Evolutionary conservation across 2,797 vertebrate genomes (phyloP).

Genomic region (Arrhamphus sclerolepis): DNA sequence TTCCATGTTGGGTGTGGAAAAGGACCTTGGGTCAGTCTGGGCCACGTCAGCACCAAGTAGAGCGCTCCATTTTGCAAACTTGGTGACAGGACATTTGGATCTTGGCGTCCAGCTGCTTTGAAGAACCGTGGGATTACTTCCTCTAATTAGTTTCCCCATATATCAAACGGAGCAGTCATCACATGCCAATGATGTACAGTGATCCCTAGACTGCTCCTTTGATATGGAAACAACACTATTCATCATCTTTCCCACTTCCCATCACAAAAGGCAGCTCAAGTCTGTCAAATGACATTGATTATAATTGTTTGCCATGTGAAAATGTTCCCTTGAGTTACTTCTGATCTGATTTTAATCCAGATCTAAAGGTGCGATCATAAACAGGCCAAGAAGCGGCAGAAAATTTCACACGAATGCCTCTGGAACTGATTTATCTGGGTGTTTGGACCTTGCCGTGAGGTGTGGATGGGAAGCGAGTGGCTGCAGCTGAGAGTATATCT

Average conservation of each 20-base stretch:
- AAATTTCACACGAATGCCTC: conserved; percentile 34
- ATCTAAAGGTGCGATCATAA: conserved; percentile 65
- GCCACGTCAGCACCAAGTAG: conserved; percentile 24
- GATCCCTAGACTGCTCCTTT: conserved; percentile 51
- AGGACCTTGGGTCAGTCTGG: conserved; percentile 38
- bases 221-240: conserved; percentile 63
- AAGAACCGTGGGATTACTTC: conserved; percentile 57
- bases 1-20: conserved; percentile 28
- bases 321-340: conserved; percentile 61
- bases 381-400: conserved; percentile 40
- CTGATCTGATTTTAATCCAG: conserved; percentile 65
- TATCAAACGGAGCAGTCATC: conserved; percentile 54
- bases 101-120: conserved; percentile 34
- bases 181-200: conserved; percentile 26
- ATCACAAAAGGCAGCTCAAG: conserved; percentile 41
- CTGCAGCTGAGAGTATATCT: conserved; percentile 58
- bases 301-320: conserved; percentile 65
- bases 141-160: conserved; percentile 66
- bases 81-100: conserved; percentile 54
- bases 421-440: conserved; percentile 72
- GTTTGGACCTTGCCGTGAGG: conserved; percentile 53
- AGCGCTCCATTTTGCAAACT: conserved; percentile 25
- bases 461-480: conserved; percentile 62
- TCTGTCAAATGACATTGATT: conserved; percentile 57
- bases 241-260: conserved; percentile 45